Evolutionary conservation across 2,888 invertebrate genomes (phyloP).

Genomic region (Brachylomia viminalis): DNA sequence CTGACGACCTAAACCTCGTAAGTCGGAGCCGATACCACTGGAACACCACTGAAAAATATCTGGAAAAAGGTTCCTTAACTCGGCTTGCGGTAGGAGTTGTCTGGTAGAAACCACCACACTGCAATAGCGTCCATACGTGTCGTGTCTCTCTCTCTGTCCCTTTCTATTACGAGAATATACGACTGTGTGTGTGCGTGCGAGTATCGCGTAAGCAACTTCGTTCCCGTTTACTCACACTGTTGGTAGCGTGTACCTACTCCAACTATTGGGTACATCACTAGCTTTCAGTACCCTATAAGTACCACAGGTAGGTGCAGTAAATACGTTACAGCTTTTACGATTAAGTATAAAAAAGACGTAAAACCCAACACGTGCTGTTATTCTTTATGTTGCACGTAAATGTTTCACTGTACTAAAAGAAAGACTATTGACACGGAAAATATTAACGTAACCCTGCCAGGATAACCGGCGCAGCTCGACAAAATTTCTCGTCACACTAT

Average conservation of each 20-base stretch:
- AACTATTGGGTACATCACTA: constrained; percentile 4
- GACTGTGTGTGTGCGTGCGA: no score
- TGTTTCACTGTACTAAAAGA: constrained; percentile 60
- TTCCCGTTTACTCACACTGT: not conserved
- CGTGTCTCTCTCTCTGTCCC: no score
- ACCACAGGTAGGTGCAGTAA: constrained; percentile 59
- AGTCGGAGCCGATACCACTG: no score
- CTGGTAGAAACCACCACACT: no score
- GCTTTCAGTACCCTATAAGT: constrained; percentile 9
- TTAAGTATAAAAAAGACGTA: constrained; percentile 75
- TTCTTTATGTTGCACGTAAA: constrained; percentile 71
- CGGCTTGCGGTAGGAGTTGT: no score
- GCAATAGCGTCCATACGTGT: no score
- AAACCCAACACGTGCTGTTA: constrained; percentile 73
- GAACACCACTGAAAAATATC: no score
- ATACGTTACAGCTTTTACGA: constrained; percentile 74
- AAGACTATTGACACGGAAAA: constrained; percentile 56
- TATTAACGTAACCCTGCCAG: constrained; percentile 38
- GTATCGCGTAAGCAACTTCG: not conserved
- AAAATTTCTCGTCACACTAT: constrained; percentile 9
- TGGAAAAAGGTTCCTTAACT: no score
- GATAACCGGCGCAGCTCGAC: not conserved
- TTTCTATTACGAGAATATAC: no score
- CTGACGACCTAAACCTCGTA: no score
- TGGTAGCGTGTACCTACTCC: not conserved